Evolutionary conservation across 2,797 vertebrate species (phyloP).

Genomic region (Siniperca obscura): DNA sequence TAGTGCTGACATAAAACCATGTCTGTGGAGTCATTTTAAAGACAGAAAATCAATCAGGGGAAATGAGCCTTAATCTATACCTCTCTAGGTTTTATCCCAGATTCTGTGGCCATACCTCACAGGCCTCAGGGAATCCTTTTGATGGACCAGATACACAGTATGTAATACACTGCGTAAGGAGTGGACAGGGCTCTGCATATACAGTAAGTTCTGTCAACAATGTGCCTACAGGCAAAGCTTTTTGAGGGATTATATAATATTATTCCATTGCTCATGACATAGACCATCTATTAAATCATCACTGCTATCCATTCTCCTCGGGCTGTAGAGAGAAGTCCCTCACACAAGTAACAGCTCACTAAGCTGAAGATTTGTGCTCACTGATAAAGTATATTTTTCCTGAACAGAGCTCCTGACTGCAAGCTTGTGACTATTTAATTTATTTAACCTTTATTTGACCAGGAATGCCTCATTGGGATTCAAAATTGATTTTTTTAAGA

Average conservation of each 20-base stretch:
- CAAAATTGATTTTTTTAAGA: background rate
- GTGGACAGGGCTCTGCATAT: constrained; percentile 35
- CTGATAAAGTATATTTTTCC: background rate
- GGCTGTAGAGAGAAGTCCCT: constrained; percentile 20
- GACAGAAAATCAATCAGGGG: constrained; percentile 80
- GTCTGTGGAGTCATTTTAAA: constrained; percentile 69
- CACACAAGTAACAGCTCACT: background rate
- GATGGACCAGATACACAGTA: constrained; percentile 50
- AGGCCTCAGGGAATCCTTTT: constrained; percentile 50
- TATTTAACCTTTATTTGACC: constrained; percentile 2
- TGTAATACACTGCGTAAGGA: constrained; percentile 25
- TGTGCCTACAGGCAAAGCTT: constrained; percentile 24
- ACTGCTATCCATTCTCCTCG: background rate
- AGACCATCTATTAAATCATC: constrained; percentile 40
- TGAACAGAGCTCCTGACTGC: background rate
- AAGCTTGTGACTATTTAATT: background rate
- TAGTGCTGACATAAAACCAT: constrained; percentile 76
- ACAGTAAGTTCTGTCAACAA: constrained; percentile 62
- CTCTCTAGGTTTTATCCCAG: constrained; percentile 65
- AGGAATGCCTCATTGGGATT: background rate
- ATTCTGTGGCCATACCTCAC: constrained; percentile 56
- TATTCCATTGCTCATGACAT: constrained; percentile 39
- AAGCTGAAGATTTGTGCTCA: constrained; percentile 12
- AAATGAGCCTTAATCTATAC: constrained; percentile 79
- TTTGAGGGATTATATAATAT: constrained; percentile 53